These are phyloP conservation scores for Slavum lentiscoides DNA, from an alignment of 2,888 invertebrate species.

Conservation along the genomic window DNA sequence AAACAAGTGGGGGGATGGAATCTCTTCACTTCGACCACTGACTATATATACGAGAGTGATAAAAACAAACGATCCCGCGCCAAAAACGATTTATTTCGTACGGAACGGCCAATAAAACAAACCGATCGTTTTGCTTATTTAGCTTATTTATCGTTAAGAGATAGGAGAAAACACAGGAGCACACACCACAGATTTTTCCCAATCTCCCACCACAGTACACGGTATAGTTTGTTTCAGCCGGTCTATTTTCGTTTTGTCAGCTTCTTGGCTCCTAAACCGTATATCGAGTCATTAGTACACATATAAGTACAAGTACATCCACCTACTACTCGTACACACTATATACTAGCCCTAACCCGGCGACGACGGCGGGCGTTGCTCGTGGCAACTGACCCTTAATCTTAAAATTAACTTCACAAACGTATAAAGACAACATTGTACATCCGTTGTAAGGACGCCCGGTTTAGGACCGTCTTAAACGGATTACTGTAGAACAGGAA, in stretches of 20 bases:
- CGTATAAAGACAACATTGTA: too few relatives aligned
- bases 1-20: too few relatives aligned
- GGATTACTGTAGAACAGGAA: too few relatives aligned
- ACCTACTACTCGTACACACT: too few relatives aligned
- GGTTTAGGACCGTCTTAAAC: too few relatives aligned
- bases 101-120: neutral
- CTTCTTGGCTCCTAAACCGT: constrained; percentile 45
- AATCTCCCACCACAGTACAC: neutral
- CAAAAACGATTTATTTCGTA: too few relatives aligned
- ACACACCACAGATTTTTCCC: neutral
- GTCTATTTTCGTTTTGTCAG: constrained; percentile 36
- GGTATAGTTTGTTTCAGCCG: neutral
- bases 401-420: constrained; percentile 13
- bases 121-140: constrained; percentile 23
- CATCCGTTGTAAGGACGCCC: too few relatives aligned
- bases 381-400: constrained; percentile 43
- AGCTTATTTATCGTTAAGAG: constrained; percentile 35
- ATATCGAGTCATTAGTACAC: constrained; percentile 38
- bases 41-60: too few relatives aligned
- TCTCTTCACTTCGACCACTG: too few relatives aligned
- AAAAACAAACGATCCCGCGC: too few relatives aligned
- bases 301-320: too few relatives aligned
- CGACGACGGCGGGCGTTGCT: constrained; percentile 5
- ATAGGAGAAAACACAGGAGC: constrained; percentile 4
- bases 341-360: neutral